Conservation (phyloP, 1,140 invertebrate genomes). For the Microvelia longipes region DNA sequence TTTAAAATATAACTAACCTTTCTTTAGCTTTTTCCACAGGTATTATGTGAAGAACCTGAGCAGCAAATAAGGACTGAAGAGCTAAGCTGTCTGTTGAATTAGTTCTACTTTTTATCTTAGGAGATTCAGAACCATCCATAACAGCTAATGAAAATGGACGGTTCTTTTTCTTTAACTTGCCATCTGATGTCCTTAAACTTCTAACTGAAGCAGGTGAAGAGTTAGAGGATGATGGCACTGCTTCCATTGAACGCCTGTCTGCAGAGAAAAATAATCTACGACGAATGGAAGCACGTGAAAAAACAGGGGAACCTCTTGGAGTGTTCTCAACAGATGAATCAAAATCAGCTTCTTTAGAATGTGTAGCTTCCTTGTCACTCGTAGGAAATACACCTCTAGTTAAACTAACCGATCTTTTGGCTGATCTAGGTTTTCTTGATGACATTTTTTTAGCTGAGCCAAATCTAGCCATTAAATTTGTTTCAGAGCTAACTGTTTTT, state of each 20-base stretch:
- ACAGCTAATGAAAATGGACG: slow-evolving; percentile 17
- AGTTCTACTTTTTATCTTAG: slow-evolving; percentile 11
- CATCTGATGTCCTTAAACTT: slow-evolving; percentile 6
- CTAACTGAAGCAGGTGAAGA: slow-evolving; percentile 16
- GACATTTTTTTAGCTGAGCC: slow-evolving; percentile 5
- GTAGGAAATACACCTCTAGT: slow-evolving; percentile 12
- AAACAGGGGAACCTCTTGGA: slow-evolving; percentile 10
- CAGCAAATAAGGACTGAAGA: slow-evolving; percentile 52
- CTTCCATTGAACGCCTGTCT: slow-evolving; percentile 19
- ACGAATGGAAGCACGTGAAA: slow-evolving; percentile 5
- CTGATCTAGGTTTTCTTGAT: slow-evolving; percentile 12
- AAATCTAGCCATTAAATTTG: slow-evolving; percentile 6
- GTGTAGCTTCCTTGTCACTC: slow-evolving; percentile 4
- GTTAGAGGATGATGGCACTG: slow-evolving; percentile 17
- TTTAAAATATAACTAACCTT: slow-evolving; percentile 33
- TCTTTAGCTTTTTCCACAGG: slow-evolving; percentile 60
- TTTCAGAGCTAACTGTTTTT: slow-evolving; percentile 10
- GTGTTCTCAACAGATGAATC: slow-evolving; percentile 10
- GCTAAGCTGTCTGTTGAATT: slow-evolving; percentile 52
- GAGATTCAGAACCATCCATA: slow-evolving; percentile 6
- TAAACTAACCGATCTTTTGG: slow-evolving; percentile 19
- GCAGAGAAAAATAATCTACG: slow-evolving; percentile 10
- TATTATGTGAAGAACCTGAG: slow-evolving; percentile 60
- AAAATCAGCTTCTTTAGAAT: slow-evolving; percentile 7
- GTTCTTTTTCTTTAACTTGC: slow-evolving; percentile 12